phyloP scores from a whole-genome alignment of 1,140 invertebrate genomes.

The Danaus plexippus region DNA sequence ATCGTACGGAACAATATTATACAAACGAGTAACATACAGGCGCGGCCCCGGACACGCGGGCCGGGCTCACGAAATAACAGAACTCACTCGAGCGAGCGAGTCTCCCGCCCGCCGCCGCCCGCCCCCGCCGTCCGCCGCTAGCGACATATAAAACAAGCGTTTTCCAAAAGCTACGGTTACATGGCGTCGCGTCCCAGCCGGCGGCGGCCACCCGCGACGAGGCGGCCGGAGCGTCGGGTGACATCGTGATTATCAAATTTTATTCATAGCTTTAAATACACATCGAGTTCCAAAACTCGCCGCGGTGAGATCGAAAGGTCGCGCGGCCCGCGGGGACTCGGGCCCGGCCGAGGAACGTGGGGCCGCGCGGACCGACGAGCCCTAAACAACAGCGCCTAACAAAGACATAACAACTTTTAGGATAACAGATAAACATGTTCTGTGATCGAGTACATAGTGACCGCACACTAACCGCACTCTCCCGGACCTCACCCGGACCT shows the following conservation, averaged over 20 bases:
- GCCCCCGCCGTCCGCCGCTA: too few relatives aligned
- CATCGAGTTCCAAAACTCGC: slow-evolving; percentile 30
- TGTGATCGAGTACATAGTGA: slow-evolving; percentile 63
- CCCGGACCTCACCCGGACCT: slow-evolving; percentile 52
- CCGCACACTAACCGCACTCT: slow-evolving; percentile 68
- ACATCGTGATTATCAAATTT: slow-evolving; percentile 40
- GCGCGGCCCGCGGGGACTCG: slow-evolving; percentile 35
- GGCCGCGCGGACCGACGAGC: slow-evolving; percentile 39
- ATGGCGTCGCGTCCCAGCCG: too few relatives aligned
- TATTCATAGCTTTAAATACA: slow-evolving; percentile 60
- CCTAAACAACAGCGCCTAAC: slow-evolving; percentile 66
- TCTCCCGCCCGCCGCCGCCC: slow-evolving; percentile 27
- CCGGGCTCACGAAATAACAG: too few relatives aligned
- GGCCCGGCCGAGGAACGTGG: neutral
- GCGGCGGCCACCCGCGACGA: too few relatives aligned
- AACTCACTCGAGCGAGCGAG: too few relatives aligned
- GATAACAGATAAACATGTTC: slow-evolving; percentile 57
- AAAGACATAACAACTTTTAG: slow-evolving; percentile 68
- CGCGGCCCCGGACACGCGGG: too few relatives aligned
- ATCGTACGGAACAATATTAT: too few relatives aligned
- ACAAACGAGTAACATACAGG: slow-evolving; percentile 2
- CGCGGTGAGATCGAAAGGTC: slow-evolving; percentile 15
- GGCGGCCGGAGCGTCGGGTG: too few relatives aligned
- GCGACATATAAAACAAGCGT: too few relatives aligned
- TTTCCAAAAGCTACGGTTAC: too few relatives aligned